These are phyloP conservation scores for Casuarius casuarius DNA, from an alignment of 2,113 vertebrate species.

Conservation along the genomic window DNA sequence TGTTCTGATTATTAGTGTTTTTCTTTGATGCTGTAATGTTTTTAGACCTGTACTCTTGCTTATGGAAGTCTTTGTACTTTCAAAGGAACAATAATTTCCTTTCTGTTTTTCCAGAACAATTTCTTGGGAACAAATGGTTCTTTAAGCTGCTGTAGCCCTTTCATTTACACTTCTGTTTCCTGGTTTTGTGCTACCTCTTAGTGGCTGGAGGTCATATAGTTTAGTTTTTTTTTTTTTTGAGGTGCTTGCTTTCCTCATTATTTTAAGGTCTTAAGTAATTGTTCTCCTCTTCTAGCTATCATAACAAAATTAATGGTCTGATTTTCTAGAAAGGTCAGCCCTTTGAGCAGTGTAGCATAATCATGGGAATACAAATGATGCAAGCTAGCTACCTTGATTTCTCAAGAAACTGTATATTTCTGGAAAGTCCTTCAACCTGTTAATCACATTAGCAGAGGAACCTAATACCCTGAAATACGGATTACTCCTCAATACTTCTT, in stretches of 20 bases:
- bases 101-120: background rate
- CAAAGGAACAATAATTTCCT: background rate
- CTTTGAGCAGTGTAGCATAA: background rate
- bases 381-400: background rate
- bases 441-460: background rate
- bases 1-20: background rate
- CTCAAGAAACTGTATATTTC: background rate
- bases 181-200: background rate
- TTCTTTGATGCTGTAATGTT: background rate
- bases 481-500: background rate
- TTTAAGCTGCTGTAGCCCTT: background rate
- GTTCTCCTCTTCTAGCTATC: background rate
- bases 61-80: background rate
- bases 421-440: background rate
- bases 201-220: background rate
- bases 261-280: background rate
- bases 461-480: background rate
- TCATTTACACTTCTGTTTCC: background rate
- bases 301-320: slow-evolving; percentile 1
- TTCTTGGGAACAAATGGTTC: background rate
- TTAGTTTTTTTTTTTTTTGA: too few species aligned
- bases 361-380: background rate
- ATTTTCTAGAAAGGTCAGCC: slow-evolving; percentile 9
- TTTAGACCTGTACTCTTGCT: background rate
- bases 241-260: background rate